Base-by-base conservation (phyloP, 2,888 invertebrate species). In the Ernsta delagoae region DNA sequence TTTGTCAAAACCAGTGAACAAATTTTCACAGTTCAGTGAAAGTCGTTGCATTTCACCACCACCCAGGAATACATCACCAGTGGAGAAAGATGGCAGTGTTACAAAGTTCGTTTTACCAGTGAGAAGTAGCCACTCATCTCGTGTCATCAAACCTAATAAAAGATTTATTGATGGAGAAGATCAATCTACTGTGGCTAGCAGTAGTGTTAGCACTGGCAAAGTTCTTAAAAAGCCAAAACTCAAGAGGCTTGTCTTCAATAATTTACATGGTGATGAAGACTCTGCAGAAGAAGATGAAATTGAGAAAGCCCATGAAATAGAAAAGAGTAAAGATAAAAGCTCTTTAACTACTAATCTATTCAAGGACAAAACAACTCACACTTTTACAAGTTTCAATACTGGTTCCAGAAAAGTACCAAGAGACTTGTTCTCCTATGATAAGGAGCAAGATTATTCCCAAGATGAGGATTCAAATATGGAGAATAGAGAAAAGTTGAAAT, bases 91-190 rank as follows among this genome's bases (percentile, higher is more conserved):
- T 50, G 82, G 75, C 76, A 80, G 78, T 9, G 78, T 83, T 41
- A 72, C 95, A 63, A 96, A 95, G 84, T 97, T 97, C 92, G 95
- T 97, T 43, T 88, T 98, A 72, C 98, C 98, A 16, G 95, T 96
- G 59, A 95, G 97, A 78, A 98, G 97, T 92, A 96, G 95, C 12
- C 96, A 97, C 84, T 98, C 98, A 54, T 97, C 97, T 5, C 94
- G 98, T 75, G 96, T 97, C 56, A 98, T 98, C 65, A 98, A 97
- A 84, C 98, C 98, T 53, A 98, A 97, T 81, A 98, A 97, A 88
- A 95, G 96, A 75, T 97, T 98, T 79, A 95, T 97, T 67, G 96
- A 96, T 80, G 95, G 95, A 71, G 95, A 95, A 73, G 95, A 95
- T 79, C 89, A 87, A 56, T 76, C 86, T 65, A 83, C 86, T 57